A percentile compares a stretch with the other conserved stretches of the same genome.
Conservation (phyloP, 2,888 invertebrate genomes). For the Xestia xanthographa region DNA sequence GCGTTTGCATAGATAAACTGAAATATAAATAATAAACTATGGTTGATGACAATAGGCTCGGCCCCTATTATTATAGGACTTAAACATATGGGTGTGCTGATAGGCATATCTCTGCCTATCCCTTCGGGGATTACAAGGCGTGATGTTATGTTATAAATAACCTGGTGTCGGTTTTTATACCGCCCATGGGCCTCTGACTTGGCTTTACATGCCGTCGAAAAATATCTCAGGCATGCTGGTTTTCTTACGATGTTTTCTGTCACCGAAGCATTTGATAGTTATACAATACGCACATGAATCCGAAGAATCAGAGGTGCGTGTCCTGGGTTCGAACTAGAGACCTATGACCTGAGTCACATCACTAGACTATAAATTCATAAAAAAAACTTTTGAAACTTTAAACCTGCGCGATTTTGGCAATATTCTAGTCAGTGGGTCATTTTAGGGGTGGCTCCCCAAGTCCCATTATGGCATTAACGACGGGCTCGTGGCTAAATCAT, state of each 20-base stretch:
- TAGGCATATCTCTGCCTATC: background rate
- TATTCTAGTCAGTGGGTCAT: background rate
- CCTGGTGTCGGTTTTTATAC: too few species aligned
- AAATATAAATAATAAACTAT: background rate
- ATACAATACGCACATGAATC: too few species aligned
- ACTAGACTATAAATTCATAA: too few species aligned
- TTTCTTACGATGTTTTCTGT: too few species aligned
- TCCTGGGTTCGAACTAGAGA: too few species aligned
- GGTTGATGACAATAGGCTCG: background rate
- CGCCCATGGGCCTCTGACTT: too few species aligned
- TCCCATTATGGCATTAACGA: background rate
- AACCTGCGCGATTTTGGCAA: background rate
- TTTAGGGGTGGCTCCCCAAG: background rate
- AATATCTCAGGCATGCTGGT: too few species aligned
- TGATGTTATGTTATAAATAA: background rate
- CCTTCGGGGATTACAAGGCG: background rate
- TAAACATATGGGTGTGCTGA: background rate
- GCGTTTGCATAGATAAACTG: background rate
- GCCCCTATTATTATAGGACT: background rate
- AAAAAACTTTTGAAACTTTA: too few species aligned
- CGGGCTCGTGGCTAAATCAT: background rate
- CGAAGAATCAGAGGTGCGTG: too few species aligned
- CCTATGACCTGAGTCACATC: too few species aligned
- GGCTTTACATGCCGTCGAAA: too few species aligned
- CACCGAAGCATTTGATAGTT: too few species aligned